Base-by-base conservation (phyloP, 2,113 vertebrate species). In the Mustela lutreola region DNA sequence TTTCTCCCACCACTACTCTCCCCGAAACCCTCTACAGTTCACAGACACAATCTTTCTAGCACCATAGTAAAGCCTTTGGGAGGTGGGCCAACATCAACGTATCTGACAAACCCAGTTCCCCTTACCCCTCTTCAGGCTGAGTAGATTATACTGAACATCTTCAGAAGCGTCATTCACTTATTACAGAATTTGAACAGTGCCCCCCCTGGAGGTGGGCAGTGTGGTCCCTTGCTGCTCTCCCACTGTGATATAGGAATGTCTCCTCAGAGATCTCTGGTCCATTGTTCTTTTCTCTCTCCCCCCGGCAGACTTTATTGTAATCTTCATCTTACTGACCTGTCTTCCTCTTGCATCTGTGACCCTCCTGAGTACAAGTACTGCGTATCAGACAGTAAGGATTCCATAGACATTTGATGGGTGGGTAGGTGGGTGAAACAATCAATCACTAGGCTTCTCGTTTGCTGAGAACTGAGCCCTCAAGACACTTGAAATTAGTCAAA, bases 391-490 rank as follows among this genome's bases (percentile, higher is more conserved):
- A 45, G 36, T 33, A 53, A 58, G 10, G 11, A 42, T 53, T 79
- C 48, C 84, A 26, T 36, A 76, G 85, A 58, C 10, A n/a, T 56
- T 76, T 33, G 67, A 94, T 96, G 62, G 76, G 28, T 33, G 12
- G 58, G 39, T 78, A 16, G n/a, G 81, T 48, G 63, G 15, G 31
- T 71, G 33, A 82, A 67, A 4, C 31, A 33, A 85, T 9, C 45
- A 65, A 18, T 71, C 62, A 85, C 14, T 5, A 62, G 21, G 12
- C 7, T 71, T 92, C 42, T 28, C 26, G 11, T 39, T 28, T 36
- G 11, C 78, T 80, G 39, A 97, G 48, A 96, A 78, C 48, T 80
- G 39, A 73, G 81, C 9, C 63, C 79, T 80, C 62, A 63, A 63
- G 62, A 62, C 31, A 65, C 15, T 86, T 76, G 19, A 87, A 89